phyloP scores from a whole-genome alignment of 2,113 vertebrate species.

The Protobothrops flavoviridis region DNA sequence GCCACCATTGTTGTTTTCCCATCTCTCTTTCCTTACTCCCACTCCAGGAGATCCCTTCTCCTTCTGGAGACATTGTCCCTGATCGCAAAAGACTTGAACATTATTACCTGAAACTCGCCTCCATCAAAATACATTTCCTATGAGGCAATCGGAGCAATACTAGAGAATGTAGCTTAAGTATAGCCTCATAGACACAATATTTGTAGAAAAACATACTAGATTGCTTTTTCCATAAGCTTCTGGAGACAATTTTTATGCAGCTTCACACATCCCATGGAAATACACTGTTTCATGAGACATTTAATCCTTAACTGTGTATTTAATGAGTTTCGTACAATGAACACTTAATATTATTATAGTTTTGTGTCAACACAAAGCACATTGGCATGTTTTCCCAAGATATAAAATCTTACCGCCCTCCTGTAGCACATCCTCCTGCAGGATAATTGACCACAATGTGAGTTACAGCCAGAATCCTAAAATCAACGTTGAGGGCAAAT shows the following conservation, averaged over 20 bases:
- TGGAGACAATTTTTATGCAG: conserved; percentile 15
- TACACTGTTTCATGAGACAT: conserved; percentile 8
- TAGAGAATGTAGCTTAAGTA: not conserved
- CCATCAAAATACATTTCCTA: not conserved
- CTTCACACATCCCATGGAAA: conserved; percentile 14
- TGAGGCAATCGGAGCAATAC: not conserved
- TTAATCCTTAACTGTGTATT: conserved; percentile 41
- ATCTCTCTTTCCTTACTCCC: not conserved
- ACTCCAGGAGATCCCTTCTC: not conserved
- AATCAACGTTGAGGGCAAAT: conserved; percentile 32
- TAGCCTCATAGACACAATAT: conserved; percentile 1
- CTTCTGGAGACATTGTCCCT: not conserved
- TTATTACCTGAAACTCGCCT: not conserved
- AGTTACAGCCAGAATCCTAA: conserved; percentile 33
- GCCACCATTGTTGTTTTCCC: not conserved
- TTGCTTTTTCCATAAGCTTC: conserved; percentile 16
- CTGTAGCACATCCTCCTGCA: conserved; percentile 6
- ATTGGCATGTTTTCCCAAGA: conserved; percentile 33
- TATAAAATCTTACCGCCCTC: conserved; percentile 25
- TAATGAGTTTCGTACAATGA: conserved; percentile 38
- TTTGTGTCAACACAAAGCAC: conserved; percentile 32
- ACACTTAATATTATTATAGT: conserved; percentile 36
- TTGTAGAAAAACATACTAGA: conserved; percentile 15
- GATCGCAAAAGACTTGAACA: not conserved
- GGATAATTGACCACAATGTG: conserved; percentile 29